Evolutionary conservation across 2,113 vertebrate species (phyloP).

Genomic region (Himantopus leucocephalus): DNA sequence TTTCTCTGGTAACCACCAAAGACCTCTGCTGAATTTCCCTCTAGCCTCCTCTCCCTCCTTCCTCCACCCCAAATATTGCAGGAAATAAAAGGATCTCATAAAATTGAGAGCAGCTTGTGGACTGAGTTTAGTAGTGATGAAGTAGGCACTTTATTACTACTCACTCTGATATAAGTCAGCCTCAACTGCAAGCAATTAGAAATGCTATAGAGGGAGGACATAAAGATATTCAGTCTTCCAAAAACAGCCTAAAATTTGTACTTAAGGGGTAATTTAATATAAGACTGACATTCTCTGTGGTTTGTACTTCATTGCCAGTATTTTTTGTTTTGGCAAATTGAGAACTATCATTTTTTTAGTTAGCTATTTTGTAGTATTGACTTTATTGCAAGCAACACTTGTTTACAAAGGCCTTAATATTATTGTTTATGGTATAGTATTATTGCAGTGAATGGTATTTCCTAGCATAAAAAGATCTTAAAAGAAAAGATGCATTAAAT

Average conservation of each 20-base stretch:
- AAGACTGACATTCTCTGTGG: background rate
- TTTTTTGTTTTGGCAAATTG: background rate
- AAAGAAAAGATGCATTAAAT: background rate
- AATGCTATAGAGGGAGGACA: background rate
- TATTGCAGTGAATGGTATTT: background rate
- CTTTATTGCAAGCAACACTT: background rate
- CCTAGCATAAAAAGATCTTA: background rate
- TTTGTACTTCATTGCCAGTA: background rate
- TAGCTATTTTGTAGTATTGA: background rate
- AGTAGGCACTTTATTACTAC: background rate
- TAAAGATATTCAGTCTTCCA: background rate
- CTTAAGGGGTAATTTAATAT: background rate
- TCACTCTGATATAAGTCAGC: background rate
- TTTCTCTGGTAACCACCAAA: background rate
- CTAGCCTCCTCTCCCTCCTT: background rate
- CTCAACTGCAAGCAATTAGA: conserved; percentile 15
- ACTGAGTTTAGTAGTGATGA: background rate
- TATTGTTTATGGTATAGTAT: background rate
- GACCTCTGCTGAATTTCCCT: background rate
- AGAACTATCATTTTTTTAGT: background rate
- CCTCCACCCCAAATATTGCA: background rate
- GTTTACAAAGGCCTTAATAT: background rate
- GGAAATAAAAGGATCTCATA: background rate
- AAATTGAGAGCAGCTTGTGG: background rate
- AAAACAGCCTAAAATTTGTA: background rate